These are phyloP conservation scores for Diplodus sargus DNA, from an alignment of 2,797 vertebrate species.

Conservation along the genomic window DNA sequence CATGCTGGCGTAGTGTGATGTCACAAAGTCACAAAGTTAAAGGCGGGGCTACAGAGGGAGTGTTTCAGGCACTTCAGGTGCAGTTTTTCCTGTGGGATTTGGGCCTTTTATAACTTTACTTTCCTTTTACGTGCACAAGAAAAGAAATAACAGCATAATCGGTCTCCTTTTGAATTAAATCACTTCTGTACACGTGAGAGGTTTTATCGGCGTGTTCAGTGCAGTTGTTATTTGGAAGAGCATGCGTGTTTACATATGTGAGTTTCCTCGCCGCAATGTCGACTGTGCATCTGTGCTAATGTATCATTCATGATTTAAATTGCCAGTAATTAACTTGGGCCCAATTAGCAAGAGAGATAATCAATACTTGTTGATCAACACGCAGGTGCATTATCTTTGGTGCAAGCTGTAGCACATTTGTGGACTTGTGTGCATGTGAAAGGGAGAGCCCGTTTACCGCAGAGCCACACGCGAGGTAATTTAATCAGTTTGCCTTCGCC, in stretches of 20 bases:
- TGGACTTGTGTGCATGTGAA: conserved; percentile 29
- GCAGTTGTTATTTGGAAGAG: conserved; percentile 28
- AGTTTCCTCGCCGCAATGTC: conserved; percentile 23
- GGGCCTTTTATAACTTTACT: too few relatives aligned
- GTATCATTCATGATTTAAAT: conserved; percentile 85
- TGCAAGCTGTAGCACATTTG: conserved; percentile 54
- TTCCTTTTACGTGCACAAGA: too few relatives aligned
- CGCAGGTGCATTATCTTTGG: conserved; percentile 71
- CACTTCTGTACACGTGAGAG: conserved; percentile 34
- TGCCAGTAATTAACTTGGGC: conserved; percentile 84
- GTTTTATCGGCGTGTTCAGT: conserved; percentile 44
- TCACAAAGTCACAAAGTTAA: too few relatives aligned
- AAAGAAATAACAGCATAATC: too few relatives aligned
- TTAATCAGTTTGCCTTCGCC: conserved; percentile 58
- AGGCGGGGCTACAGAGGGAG: too few relatives aligned
- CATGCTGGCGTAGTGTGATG: too few relatives aligned
- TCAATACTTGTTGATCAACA: conserved; percentile 83
- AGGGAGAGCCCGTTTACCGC: conserved; percentile 37
- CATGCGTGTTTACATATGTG: conserved; percentile 49
- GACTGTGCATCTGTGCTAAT: conserved; percentile 69
- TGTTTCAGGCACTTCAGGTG: too few relatives aligned
- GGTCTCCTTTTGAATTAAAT: conserved; percentile 9
- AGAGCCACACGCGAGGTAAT: conserved; percentile 45
- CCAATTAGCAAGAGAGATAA: conserved; percentile 82
- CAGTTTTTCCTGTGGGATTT: too few relatives aligned